These are phyloP conservation scores for Chaetops frenatus DNA, from an alignment of 2,113 vertebrate genomes.

Conservation along the genomic window DNA sequence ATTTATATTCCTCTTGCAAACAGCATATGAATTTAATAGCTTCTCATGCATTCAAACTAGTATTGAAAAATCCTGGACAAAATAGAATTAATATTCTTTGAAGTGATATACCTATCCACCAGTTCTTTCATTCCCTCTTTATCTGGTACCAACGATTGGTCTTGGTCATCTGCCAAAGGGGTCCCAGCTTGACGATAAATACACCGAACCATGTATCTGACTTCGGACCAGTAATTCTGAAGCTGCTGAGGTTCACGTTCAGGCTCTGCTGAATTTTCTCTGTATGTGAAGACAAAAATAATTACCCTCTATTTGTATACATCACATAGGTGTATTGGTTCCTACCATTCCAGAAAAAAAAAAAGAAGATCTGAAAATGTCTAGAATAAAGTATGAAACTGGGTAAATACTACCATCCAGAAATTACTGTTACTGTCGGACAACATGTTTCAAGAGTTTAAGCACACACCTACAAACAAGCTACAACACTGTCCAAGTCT, in stretches of 20 bases:
- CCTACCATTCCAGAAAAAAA: not conserved
- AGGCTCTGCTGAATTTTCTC: constrained; percentile 88
- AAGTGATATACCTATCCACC: constrained; percentile 84
- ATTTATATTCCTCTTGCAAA: not conserved
- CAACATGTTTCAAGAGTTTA: not conserved
- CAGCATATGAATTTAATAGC: not conserved
- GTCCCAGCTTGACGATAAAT: constrained; percentile 95
- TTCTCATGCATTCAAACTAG: not conserved
- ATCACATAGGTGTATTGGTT: not conserved
- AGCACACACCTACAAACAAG: not conserved
- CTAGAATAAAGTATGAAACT: not conserved
- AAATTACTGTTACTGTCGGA: not conserved
- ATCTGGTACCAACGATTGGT: constrained; percentile 88
- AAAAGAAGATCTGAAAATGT: not conserved
- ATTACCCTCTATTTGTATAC: not conserved
- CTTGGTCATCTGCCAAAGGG: constrained; percentile 89
- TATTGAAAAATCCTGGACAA: not conserved
- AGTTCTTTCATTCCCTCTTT: constrained; percentile 94
- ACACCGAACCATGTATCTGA: constrained; percentile 92
- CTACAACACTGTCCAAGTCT: not conserved
- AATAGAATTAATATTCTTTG: not conserved
- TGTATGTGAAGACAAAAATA: constrained; percentile 44
- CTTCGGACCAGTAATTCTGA: constrained; percentile 97
- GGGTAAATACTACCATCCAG: not conserved
- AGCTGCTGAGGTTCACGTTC: constrained; percentile 94